Conservation (phyloP, 1,140 invertebrate species). For the Neuroterus valhalla region DNA sequence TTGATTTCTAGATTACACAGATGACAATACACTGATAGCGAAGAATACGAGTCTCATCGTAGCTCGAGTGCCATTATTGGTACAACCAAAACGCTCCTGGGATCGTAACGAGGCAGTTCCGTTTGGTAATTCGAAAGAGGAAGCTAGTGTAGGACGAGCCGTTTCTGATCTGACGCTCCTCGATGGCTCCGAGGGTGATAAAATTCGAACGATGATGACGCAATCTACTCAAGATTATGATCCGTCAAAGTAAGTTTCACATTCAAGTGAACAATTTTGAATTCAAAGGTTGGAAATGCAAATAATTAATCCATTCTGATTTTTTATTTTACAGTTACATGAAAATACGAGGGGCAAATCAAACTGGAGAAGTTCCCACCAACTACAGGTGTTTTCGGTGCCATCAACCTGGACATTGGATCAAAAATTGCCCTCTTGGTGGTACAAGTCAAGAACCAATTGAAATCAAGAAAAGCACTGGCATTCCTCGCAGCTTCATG, state of each 20-base stretch:
- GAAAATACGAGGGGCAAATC: slow-evolving; percentile 89
- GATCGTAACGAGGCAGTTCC: slow-evolving; percentile 74
- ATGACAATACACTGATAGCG: slow-evolving; percentile 93
- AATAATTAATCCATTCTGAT: no score
- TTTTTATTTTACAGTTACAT: slow-evolving; percentile 83
- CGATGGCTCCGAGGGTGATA: slow-evolving; percentile 96
- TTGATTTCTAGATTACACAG: slow-evolving; percentile 87
- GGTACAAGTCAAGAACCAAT: slow-evolving; percentile 80
- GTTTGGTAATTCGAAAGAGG: slow-evolving; percentile 76
- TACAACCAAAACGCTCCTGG: slow-evolving; percentile 86
- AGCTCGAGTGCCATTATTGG: slow-evolving; percentile 87
- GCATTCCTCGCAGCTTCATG: slow-evolving; percentile 98
- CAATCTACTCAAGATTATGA: slow-evolving; percentile 98
- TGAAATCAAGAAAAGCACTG: slow-evolving; percentile 94
- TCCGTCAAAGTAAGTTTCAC: slow-evolving; percentile 87
- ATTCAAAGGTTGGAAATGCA: no score
- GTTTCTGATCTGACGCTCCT: slow-evolving; percentile 89
- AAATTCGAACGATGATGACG: slow-evolving; percentile 97
- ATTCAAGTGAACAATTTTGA: no score
- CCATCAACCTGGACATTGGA: slow-evolving; percentile 95
- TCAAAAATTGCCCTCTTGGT: slow-evolving; percentile 91
- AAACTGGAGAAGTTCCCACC: slow-evolving; percentile 90
- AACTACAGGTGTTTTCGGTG: slow-evolving; percentile 96
- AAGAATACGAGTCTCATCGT: slow-evolving; percentile 98
- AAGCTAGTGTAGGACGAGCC: slow-evolving; percentile 77